Percentiles rank a stretch among this genome's conserved stretches.
These are phyloP conservation scores for Distichodus sexfasciatus DNA, from an alignment of 2,797 vertebrate species.

Conservation along the genomic window DNA sequence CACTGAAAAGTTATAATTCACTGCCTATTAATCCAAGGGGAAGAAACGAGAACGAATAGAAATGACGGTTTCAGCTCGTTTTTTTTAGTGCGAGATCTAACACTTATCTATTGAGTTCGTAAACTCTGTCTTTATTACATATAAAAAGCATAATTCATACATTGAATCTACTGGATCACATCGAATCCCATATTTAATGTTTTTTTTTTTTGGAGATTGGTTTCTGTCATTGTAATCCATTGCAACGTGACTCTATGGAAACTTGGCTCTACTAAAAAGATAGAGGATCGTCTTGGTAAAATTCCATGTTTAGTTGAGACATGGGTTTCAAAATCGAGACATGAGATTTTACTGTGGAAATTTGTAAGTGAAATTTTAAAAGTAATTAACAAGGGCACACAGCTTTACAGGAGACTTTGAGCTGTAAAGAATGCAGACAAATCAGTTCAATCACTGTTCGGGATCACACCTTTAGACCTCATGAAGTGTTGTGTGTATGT, in stretches of 20 bases:
- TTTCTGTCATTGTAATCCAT: constrained; percentile 17
- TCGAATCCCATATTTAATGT: not conserved
- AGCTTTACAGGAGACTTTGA: not conserved
- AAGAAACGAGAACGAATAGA: too few species aligned
- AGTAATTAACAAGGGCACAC: constrained; percentile 11
- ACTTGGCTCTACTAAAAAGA: too few species aligned
- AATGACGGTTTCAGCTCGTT: too few species aligned
- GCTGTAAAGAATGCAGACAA: constrained; percentile 6
- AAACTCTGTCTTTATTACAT: too few species aligned
- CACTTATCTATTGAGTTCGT: too few species aligned
- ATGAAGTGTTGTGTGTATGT: too few species aligned
- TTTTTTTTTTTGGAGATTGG: not conserved
- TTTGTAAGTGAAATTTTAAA: not conserved
- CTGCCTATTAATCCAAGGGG: too few species aligned
- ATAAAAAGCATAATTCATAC: not conserved
- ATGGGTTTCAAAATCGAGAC: constrained; percentile 14
- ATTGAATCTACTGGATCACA: constrained; percentile 2
- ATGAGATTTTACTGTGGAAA: not conserved
- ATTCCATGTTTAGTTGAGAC: not conserved
- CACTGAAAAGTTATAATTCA: too few species aligned
- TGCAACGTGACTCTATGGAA: constrained; percentile 16
- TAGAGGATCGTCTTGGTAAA: not conserved
- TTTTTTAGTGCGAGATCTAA: too few species aligned
- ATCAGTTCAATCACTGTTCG: constrained; percentile 30
- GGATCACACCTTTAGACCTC: constrained; percentile 44